Conservation (phyloP, 2,797 vertebrate genomes). For the Bradypus variegatus region DNA sequence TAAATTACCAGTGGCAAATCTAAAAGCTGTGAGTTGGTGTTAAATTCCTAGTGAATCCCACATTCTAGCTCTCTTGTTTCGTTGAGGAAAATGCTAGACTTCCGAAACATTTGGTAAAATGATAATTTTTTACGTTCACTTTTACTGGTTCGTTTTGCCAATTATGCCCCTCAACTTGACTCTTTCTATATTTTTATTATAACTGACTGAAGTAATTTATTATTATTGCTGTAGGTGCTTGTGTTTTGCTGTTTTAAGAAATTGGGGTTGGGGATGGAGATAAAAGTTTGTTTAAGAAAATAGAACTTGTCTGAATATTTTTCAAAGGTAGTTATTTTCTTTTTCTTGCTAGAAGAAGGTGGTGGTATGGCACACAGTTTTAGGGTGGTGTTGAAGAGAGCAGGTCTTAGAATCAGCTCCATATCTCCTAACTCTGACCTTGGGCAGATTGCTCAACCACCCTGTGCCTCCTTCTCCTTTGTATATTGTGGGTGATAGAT, state of each 20-base stretch:
- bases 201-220: slow-evolving; percentile 11
- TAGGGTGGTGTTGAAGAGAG: not conserved
- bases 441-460: not conserved
- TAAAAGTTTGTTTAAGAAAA: slow-evolving; percentile 9
- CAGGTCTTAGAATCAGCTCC: not conserved
- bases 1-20: not conserved
- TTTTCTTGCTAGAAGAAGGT: not conserved
- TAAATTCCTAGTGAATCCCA: not conserved
- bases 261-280: not conserved
- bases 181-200: slow-evolving; percentile 35
- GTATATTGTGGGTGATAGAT: not conserved
- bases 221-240: slow-evolving; percentile 1
- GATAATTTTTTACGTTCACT: not conserved
- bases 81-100: not conserved
- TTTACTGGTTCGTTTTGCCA: not conserved
- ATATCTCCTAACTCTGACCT: not conserved
- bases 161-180: not conserved
- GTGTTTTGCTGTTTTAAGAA: slow-evolving; percentile 37
- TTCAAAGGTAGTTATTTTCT: not conserved
- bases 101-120: not conserved
- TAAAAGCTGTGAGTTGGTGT: not conserved
- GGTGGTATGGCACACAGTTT: not conserved
- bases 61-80: not conserved
- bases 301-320: not conserved
- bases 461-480: not conserved